Percentiles rank a stretch among this genome's conserved stretches.
phyloP scores from a whole-genome alignment of 2,113 vertebrate genomes.

The Penelope pileata region DNA sequence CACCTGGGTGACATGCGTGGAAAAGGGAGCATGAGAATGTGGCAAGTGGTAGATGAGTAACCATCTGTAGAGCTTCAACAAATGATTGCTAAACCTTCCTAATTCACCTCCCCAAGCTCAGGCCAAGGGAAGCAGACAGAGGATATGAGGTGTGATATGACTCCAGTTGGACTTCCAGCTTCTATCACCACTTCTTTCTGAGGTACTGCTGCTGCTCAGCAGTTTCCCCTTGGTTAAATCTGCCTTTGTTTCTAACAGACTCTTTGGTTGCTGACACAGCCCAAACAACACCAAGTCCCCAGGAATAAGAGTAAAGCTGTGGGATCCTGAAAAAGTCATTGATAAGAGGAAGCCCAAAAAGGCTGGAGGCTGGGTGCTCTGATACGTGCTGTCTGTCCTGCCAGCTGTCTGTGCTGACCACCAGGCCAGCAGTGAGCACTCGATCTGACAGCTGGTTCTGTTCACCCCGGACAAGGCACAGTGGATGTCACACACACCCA shows the following conservation, averaged over 20 bases:
- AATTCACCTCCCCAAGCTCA: not conserved
- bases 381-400: not conserved
- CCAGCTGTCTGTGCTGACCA: not conserved
- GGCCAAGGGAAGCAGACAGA: not conserved
- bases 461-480: not conserved
- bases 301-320: not conserved
- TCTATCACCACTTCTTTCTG: not conserved
- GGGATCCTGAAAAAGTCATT: not conserved
- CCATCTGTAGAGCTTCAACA: not conserved
- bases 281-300: not conserved
- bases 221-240: not conserved
- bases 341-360: not conserved
- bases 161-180: not conserved
- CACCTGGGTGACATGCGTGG: not conserved
- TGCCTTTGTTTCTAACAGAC: not conserved
- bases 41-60: not conserved
- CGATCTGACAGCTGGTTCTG: constrained; percentile 54
- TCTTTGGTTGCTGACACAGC: not conserved
- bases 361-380: constrained; percentile 41
- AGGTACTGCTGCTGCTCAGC: not conserved
- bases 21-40: not conserved
- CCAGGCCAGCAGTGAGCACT: constrained; percentile 13
- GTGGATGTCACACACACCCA: constrained; percentile 23
- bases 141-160: not conserved
- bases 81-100: not conserved